These are phyloP conservation scores for Telenomus remus DNA, from an alignment of 1,140 invertebrate species.

Conservation along the genomic window DNA sequence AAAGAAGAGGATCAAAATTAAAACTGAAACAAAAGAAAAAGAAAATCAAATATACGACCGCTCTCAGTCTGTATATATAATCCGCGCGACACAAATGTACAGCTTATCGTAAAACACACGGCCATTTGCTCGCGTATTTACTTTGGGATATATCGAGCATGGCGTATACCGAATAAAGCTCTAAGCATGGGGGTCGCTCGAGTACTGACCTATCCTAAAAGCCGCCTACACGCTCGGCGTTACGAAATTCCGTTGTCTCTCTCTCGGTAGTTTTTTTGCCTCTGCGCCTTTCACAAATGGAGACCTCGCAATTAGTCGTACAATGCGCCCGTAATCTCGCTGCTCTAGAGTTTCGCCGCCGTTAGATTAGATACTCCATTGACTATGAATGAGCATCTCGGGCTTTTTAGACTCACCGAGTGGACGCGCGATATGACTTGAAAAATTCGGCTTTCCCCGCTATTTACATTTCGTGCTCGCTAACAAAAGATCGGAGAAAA, in stretches of 20 bases:
- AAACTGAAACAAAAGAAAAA: constrained; percentile 1
- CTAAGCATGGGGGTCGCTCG: constrained; percentile 34
- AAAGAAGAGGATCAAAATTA: constrained; percentile 4
- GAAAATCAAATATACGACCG: constrained; percentile 3
- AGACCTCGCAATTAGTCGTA: constrained; percentile 48
- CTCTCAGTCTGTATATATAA: not conserved
- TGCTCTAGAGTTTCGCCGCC: constrained; percentile 17
- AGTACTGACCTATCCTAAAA: constrained; percentile 57
- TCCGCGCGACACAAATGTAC: not conserved
- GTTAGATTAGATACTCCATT: constrained; percentile 30
- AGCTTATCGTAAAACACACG: constrained; percentile 1
- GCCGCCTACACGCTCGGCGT: not conserved
- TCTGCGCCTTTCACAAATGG: constrained; percentile 36
- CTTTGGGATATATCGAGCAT: constrained; percentile 47
- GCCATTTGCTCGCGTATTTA: constrained; percentile 40
- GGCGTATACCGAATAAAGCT: constrained; percentile 47
- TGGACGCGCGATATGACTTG: constrained; percentile 16
- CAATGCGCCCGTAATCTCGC: constrained; percentile 41
- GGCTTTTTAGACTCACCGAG: constrained; percentile 12
- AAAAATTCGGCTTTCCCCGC: not conserved
- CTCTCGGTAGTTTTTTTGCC: too few species aligned
- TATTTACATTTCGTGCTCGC: not conserved
- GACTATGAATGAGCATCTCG: constrained; percentile 17
- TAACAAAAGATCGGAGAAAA: not conserved
- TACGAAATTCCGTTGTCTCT: constrained; percentile 26